Conservation (phyloP, 2,113 vertebrate species). For the Anolis sagrei region DNA sequence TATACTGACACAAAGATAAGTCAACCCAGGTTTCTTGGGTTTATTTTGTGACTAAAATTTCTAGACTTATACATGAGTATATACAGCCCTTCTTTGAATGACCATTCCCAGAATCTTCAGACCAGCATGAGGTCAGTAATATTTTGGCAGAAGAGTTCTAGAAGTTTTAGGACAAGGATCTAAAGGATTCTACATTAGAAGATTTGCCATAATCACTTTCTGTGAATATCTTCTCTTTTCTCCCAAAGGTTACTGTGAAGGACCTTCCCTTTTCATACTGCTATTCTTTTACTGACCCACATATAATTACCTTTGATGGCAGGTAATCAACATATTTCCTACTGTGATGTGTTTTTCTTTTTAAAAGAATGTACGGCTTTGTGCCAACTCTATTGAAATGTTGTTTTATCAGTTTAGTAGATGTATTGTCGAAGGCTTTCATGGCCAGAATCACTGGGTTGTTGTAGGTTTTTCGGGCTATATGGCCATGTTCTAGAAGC, state of each 20-base stretch:
- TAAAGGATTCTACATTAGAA: neutral
- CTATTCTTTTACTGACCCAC: constrained; percentile 92
- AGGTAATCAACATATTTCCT: constrained; percentile 79
- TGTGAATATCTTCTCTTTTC: constrained; percentile 55
- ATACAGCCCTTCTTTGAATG: too few relatives aligned
- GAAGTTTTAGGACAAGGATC: neutral
- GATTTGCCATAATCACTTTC: constrained; percentile 14
- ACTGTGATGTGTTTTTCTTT: constrained; percentile 3
- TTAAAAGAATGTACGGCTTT: neutral
- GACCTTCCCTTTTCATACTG: constrained; percentile 86
- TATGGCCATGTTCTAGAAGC: too few relatives aligned
- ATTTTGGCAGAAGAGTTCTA: neutral
- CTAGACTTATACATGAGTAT: too few relatives aligned
- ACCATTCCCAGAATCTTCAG: neutral
- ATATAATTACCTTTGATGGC: constrained; percentile 92
- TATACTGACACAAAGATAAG: too few relatives aligned
- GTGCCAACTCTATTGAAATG: neutral
- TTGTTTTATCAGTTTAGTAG: neutral
- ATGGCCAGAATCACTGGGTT: too few relatives aligned
- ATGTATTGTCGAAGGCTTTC: too few relatives aligned
- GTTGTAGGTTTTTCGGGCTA: too few relatives aligned
- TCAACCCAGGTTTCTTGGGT: too few relatives aligned
- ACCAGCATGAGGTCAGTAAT: neutral
- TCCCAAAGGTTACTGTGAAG: constrained; percentile 81
- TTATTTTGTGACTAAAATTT: too few relatives aligned